These are phyloP conservation scores for Aplysina aerophoba DNA, from an alignment of 37 sponge, comb jelly and placozoan species.

Conservation along the genomic window DNA sequence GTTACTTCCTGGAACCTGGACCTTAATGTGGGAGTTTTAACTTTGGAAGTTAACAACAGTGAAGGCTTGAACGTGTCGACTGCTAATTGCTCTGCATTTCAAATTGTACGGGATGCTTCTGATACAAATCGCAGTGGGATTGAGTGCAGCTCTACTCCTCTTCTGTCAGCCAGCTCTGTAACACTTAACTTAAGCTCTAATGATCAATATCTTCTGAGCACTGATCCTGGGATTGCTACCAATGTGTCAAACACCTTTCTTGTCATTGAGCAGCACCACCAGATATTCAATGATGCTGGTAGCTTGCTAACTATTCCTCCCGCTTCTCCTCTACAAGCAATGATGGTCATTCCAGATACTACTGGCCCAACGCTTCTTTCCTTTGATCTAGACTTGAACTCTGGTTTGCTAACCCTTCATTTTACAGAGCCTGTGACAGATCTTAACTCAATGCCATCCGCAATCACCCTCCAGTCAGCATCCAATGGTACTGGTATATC, in stretches of 20 bases:
- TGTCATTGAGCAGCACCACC: constrained; percentile 67
- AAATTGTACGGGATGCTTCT: not conserved
- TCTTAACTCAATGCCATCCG: constrained; percentile 8
- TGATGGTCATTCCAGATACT: constrained; percentile 52
- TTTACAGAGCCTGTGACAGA: constrained; percentile 75
- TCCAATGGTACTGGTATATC: constrained; percentile 22
- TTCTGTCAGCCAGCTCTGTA: too few relatives aligned
- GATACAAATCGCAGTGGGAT: not conserved
- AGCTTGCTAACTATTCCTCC: too few relatives aligned
- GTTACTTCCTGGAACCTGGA: too few relatives aligned
- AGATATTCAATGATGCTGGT: constrained; percentile 39
- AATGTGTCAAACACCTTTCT: constrained; percentile 68
- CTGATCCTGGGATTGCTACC: constrained; percentile 47
- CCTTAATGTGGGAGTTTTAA: too few relatives aligned
- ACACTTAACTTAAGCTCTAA: constrained; percentile 47
- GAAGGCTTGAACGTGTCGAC: constrained; percentile 67
- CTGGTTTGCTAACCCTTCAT: constrained; percentile 43
- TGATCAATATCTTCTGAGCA: constrained; percentile 63
- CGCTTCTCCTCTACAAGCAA: constrained; percentile 14
- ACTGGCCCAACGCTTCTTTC: constrained; percentile 58
- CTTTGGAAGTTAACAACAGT: constrained; percentile 4
- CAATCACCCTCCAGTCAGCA: constrained; percentile 53
- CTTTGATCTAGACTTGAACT: constrained; percentile 60
- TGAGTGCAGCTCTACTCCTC: too few relatives aligned
- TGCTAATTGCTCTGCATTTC: constrained; percentile 36